Evolutionary conservation across 2,888 invertebrate species (phyloP), one percentile per base, ranked within the genome.

Genomic region (Rhagophthalmus giganteus): DNA sequence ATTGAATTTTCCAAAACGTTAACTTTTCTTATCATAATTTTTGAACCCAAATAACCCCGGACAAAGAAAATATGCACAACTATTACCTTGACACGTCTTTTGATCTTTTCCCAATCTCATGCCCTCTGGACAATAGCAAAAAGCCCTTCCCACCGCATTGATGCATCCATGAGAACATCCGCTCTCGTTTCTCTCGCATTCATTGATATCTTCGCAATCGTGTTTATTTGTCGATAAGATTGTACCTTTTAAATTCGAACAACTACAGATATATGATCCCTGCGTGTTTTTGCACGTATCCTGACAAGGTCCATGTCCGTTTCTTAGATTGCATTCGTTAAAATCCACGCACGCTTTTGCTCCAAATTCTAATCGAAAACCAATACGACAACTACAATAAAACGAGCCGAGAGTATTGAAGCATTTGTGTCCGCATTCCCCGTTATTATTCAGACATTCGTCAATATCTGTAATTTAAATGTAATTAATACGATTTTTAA

Each of bases 291-390:
- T 67, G 65, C 84, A 84, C 30, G 74, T 74, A 60, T 81, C 82
- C 66, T 84, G 81, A 65, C 84, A 84, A 12, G 82, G 82, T 4
- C 83, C 84, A 58, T 75, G 75, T 0, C 83, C 83, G 67, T 82
- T 82, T 62, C 81, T 78, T 60, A 79, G 69, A 16, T 80, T 70
- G 63, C 84, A 84, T 69, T 84, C 84, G 69, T 84, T 81, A 58
- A 81, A 73, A 69, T 83, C 82, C 78, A 67, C 55, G 59, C 70
- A 71, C 2, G 61, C 45, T 40, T 63, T 67, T 41, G 53, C 49
- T 53, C 63, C 59, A 10, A 59, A 56, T 27, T 76, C 74, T 45
- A 82, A 70, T 58, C 78, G 73, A 34, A 77, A 76, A 6, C 83
- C 83, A 16, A 67, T 59, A 12, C 72, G 72, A 57, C 84, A 84